phyloP scores from a whole-genome alignment of 1,140 invertebrate species.

The Pachyrhynchus sulphureomaculatus region DNA sequence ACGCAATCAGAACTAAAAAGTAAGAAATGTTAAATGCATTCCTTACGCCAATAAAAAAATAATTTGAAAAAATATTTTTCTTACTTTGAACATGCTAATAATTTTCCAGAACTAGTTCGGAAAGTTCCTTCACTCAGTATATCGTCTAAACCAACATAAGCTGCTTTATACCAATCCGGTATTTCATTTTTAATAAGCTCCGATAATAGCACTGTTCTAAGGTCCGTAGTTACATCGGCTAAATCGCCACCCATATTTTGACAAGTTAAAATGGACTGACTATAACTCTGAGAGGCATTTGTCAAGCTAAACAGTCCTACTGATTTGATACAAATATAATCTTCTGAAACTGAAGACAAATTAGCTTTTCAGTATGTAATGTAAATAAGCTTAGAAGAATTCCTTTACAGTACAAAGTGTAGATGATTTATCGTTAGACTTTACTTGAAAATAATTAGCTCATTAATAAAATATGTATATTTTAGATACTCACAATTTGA shows the following conservation, averaged over 20 bases:
- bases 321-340: conserved; percentile 58
- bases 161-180: conserved; percentile 45
- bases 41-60: no score
- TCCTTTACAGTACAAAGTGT: no score
- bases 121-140: conserved; percentile 46
- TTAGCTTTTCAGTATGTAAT: not conserved
- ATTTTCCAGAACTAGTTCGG: conserved; percentile 56
- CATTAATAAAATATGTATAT: no score
- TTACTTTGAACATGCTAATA: conserved; percentile 57
- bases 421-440: no score
- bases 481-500: conserved; percentile 56
- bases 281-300: conserved; percentile 56
- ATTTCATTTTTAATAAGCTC: conserved; percentile 42
- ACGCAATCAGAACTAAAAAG: no score
- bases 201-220: conserved; percentile 58
- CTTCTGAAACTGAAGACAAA: conserved; percentile 53
- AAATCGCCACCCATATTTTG: conserved; percentile 57
- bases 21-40: no score
- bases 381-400: no score
- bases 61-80: not conserved
- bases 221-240: conserved; percentile 60
- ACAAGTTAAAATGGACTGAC: conserved; percentile 56
- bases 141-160: conserved; percentile 60
- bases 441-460: no score
- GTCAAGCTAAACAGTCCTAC: conserved; percentile 62